phyloP scores from a whole-genome alignment of 2,888 invertebrate species.

The Cryptus armator region DNA sequence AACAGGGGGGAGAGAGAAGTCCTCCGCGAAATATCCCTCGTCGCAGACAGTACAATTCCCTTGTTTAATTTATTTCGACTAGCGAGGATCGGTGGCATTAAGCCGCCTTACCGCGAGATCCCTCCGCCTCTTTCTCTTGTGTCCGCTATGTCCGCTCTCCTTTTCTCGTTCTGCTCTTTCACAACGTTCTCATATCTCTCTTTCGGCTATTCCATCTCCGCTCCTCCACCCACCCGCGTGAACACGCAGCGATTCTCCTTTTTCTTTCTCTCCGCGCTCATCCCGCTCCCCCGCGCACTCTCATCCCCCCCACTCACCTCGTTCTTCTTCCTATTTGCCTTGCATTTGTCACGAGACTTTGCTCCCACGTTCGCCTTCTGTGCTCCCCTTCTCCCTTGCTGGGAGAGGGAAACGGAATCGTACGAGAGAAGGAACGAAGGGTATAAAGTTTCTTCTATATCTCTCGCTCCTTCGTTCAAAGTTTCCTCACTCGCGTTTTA shows the following conservation, averaged over 20 bases:
- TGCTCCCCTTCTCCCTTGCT: conserved; percentile 45
- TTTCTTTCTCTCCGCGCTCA: conserved; percentile 41
- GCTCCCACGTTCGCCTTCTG: conserved; percentile 30
- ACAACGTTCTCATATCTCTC: conserved; percentile 26
- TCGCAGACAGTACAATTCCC: conserved; percentile 71
- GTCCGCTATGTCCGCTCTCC: conserved; percentile 35
- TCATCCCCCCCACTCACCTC: conserved; percentile 37
- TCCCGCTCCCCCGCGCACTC: neutral
- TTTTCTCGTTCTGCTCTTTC: conserved; percentile 52
- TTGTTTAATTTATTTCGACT: conserved; percentile 81
- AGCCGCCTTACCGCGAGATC: conserved; percentile 70
- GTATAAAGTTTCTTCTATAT: conserved; percentile 59
- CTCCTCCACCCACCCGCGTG: neutral
- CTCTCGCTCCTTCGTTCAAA: conserved; percentile 43
- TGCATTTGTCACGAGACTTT: conserved; percentile 76
- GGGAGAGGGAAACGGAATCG: conserved; percentile 41
- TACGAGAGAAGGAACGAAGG: conserved; percentile 53
- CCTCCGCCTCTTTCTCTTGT: conserved; percentile 58
- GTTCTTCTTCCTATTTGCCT: conserved; percentile 75
- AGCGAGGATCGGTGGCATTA: conserved; percentile 76
- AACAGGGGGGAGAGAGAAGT: conserved; percentile 43
- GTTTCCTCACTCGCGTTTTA: conserved; percentile 61
- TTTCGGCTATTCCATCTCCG: conserved; percentile 20
- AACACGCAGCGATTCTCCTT: conserved; percentile 44
- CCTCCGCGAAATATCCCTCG: conserved; percentile 17